Percentiles rank a stretch among this genome's conserved stretches.
These are phyloP conservation scores for Etheostoma spectabile DNA, from an alignment of 2,113 vertebrate genomes.

Conservation along the genomic window DNA sequence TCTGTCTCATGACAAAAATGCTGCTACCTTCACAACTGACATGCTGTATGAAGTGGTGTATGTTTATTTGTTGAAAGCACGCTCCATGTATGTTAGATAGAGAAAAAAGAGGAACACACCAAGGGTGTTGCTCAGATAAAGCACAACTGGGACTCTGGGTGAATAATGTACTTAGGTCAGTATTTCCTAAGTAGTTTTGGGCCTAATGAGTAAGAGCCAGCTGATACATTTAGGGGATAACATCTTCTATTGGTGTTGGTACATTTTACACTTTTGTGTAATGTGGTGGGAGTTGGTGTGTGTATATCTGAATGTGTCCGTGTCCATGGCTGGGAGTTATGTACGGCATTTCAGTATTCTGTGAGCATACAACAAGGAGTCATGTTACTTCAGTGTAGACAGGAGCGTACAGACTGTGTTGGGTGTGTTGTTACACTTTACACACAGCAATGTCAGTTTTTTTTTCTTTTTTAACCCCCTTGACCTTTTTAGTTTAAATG, in stretches of 20 bases:
- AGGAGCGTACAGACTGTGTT: slow-evolving; percentile 33
- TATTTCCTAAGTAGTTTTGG: slow-evolving; percentile 58
- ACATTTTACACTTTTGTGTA: slow-evolving; percentile 75
- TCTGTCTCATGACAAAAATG: slow-evolving; percentile 43
- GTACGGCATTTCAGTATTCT: slow-evolving; percentile 72
- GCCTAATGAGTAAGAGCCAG: slow-evolving; percentile 55
- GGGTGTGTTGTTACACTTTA: slow-evolving; percentile 44
- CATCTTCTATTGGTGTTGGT: slow-evolving; percentile 70
- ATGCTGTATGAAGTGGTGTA: slow-evolving; percentile 30
- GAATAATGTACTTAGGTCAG: slow-evolving; percentile 56
- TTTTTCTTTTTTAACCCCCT: slow-evolving; percentile 13
- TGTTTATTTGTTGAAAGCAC: slow-evolving; percentile 43
- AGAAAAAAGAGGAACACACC: slow-evolving; percentile 41
- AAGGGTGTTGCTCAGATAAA: slow-evolving; percentile 49
- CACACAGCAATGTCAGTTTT: slow-evolving; percentile 31
- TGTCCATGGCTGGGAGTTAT: slow-evolving; percentile 67
- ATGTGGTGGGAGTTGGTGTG: slow-evolving; percentile 50
- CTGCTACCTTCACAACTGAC: slow-evolving; percentile 47
- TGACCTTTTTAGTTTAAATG: slow-evolving; percentile 1
- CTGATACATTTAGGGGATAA: slow-evolving; percentile 68
- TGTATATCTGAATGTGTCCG: slow-evolving; percentile 49
- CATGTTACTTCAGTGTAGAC: slow-evolving; percentile 67
- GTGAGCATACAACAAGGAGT: slow-evolving; percentile 66
- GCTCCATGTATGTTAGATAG: slow-evolving; percentile 11
- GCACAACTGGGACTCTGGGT: slow-evolving; percentile 55